Conservation (phyloP, 2,113 vertebrate species). For the Caretta caretta region DNA sequence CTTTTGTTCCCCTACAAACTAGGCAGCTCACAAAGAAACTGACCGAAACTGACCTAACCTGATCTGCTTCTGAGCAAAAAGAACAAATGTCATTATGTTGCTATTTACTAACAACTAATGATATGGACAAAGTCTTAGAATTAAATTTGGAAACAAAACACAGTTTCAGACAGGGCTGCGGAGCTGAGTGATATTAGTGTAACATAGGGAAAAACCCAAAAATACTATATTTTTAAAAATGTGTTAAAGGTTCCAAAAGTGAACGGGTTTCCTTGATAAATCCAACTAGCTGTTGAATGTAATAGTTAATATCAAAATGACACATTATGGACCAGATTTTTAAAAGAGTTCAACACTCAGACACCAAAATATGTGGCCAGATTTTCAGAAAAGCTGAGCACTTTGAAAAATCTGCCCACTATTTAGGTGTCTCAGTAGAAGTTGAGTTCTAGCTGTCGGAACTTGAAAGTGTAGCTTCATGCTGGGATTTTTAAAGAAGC, state of each 20-base stretch:
- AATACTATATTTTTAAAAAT: constrained; percentile 50
- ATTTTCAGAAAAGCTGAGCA: neutral
- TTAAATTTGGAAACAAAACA: constrained; percentile 55
- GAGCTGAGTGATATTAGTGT: constrained; percentile 28
- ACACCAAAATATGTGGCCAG: neutral
- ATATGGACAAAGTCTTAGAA: constrained; percentile 51
- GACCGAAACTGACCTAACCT: constrained; percentile 51
- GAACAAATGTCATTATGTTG: constrained; percentile 50
- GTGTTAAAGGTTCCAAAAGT: neutral
- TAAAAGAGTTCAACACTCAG: neutral
- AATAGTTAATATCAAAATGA: neutral
- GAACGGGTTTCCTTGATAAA: neutral
- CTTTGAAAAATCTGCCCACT: neutral
- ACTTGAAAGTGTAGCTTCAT: neutral
- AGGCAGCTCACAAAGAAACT: constrained; percentile 38
- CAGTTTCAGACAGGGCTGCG: constrained; percentile 32
- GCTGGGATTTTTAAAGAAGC: neutral
- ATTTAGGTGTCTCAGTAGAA: neutral
- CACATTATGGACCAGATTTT: neutral
- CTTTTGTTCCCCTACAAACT: constrained; percentile 26
- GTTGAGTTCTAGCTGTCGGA: neutral
- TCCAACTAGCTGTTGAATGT: accelerated
- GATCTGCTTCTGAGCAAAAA: constrained; percentile 29
- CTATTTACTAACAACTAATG: constrained; percentile 48
- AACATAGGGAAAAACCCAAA: neutral